Evolutionary conservation across 2,888 invertebrate genomes (phyloP).

Genomic region (Pyrrhia umbra): DNA sequence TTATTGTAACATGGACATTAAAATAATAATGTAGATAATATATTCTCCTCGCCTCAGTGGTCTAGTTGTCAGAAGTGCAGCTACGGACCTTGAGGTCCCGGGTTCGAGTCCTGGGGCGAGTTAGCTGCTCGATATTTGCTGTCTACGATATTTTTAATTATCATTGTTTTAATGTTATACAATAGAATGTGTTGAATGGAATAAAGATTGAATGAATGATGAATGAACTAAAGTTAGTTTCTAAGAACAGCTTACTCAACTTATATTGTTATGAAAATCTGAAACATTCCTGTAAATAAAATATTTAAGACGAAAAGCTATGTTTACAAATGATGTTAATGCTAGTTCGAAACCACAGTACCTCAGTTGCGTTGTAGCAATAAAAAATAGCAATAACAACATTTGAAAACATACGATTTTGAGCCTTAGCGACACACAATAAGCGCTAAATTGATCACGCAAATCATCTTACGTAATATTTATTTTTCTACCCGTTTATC

Average conservation of each 20-base stretch:
- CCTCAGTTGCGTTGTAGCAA: conserved; percentile 65
- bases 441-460: conserved; percentile 30
- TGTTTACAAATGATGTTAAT: conserved; percentile 35
- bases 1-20: neutral
- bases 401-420: conserved; percentile 25
- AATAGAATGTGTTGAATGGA: neutral
- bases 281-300: conserved; percentile 44
- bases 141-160: neutral
- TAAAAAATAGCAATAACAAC: conserved; percentile 47
- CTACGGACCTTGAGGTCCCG: conserved; percentile 29
- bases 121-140: conserved; percentile 24
- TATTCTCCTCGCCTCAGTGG: conserved; percentile 42
- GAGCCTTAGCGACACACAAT: conserved; percentile 19
- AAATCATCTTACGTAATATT: conserved; percentile 52
- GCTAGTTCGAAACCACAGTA: conserved; percentile 32
- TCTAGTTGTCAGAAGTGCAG: conserved; percentile 21
- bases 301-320: conserved; percentile 5
- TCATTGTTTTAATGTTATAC: neutral
- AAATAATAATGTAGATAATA: conserved; percentile 12
- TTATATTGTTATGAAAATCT: conserved; percentile 1
- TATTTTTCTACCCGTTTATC: conserved; percentile 51
- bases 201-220: neutral
- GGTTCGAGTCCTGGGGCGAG: conserved; percentile 37
- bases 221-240: neutral
- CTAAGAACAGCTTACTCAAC: conserved; percentile 1